Base-by-base conservation (phyloP, 1,140 invertebrate genomes). In the Drusus annulatus region DNA sequence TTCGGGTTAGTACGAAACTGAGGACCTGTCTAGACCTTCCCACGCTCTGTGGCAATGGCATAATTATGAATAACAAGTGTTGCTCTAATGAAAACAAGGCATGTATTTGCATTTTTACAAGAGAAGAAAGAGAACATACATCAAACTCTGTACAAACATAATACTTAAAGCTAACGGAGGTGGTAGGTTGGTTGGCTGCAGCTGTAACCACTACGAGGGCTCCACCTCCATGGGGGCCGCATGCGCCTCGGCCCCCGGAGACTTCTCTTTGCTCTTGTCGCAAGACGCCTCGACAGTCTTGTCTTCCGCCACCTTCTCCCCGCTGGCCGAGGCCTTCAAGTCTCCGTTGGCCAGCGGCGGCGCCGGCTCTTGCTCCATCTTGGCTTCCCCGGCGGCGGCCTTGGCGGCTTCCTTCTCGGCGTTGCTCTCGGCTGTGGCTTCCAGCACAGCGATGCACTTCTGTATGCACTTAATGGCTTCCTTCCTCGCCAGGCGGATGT, bases 391-490 rank as follows among this genome's bases (percentile, higher is more conserved):
- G n/a, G n/a, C n/a, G n/a, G n/a, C n/a, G n/a, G n/a, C n/a, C n/a
- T 15, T 56, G 13, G 71, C 60, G 60, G 60, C 36, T 25, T 56
- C 71, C 80, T 19, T 51, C 68, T 71, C 68, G 10, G 84, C 86
- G 21, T 92, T 91, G 69, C 90, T 91, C 68, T 92, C 90, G 19
- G 92, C 92, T 87, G 93, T 93, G 52, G 91, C 90, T 86, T 98
- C 97, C 62, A 98, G 89, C 36, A 95, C 90, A 85, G 94, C 93
- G 74, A 98, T 96, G 36, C 94, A 94, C 65, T 94, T 92, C 85
- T 98, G 94, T 85, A 99, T 97, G 86, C 93, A 94, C 85, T 94
- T 95, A 10, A 99, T 97, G 0, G 95, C 95, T 83, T 96, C 94
- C 87, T 95, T 97, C 19, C 97, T 91, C 0, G 95, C 95, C 76